A percentile compares a stretch with the other conserved stretches of the same genome.
phyloP scores from a whole-genome alignment of 2,113 vertebrate species.

The Elaphurus davidianus region DNA sequence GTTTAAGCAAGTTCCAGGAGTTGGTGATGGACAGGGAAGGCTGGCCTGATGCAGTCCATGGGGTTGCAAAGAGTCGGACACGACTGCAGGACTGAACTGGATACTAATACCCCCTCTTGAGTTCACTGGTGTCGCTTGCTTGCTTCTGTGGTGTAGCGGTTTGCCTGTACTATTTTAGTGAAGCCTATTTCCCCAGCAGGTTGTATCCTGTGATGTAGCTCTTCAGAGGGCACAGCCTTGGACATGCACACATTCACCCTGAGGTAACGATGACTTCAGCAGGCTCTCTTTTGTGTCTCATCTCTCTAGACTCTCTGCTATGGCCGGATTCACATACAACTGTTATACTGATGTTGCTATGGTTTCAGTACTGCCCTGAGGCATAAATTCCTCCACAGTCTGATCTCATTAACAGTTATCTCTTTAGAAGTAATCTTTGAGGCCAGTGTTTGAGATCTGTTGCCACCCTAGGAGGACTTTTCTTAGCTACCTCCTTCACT shows the following conservation, averaged over 20 bases:
- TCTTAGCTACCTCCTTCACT: neutral
- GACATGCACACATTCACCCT: neutral
- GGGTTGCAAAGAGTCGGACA: neutral
- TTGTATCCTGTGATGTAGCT: neutral
- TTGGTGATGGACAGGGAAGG: neutral
- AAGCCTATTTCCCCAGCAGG: neutral
- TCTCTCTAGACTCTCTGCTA: neutral
- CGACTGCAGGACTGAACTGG: neutral
- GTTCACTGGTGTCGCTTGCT: neutral
- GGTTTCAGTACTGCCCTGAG: neutral
- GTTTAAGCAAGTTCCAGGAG: neutral
- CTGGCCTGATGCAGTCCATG: neutral
- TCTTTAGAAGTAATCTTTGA: neutral
- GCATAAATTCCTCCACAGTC: neutral
- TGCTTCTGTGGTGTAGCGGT: neutral
- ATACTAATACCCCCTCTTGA: neutral
- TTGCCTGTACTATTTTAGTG: neutral
- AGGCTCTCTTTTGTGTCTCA: neutral
- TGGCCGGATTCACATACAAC: neutral
- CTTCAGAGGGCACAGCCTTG: neutral
- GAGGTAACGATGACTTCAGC: neutral
- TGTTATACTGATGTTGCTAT: neutral
- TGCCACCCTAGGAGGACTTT: neutral
- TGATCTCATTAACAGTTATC: neutral
- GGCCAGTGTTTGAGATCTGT: neutral